Evolutionary conservation across 2,888 invertebrate genomes (phyloP), one percentile per base, ranked within the genome.

Genomic region (Pegoplata infirma): DNA sequence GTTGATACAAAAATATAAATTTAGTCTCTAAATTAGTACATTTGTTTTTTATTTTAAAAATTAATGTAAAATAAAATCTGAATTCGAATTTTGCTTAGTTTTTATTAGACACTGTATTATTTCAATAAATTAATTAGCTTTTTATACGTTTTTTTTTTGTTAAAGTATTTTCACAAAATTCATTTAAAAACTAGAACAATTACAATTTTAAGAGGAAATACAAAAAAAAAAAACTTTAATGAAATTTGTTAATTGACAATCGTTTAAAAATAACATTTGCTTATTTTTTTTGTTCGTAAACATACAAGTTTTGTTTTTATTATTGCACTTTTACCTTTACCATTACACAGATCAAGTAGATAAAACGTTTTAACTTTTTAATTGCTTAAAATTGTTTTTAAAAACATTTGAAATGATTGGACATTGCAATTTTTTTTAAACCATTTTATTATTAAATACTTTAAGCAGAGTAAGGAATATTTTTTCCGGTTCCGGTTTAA

Each of bases 171-270:
- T 32, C 10, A 23, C 21, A 59, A 19, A n/a, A 23, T 23, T 56
- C 12, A 19, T 23, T 44, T 36, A 23, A 40, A 14, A 58, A 46
- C 16, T 17, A 46, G 0, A n/a, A 10, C 40, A 23, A 40, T 21
- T 21, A 23, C 21, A 58, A 21, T 28, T 28, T 8, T 8, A 49
- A 5, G 17, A 10, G 16, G 5, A 44, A 40, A n/a, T n/a, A 59
- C 6, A 21, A 40, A 4, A 12, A 19, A 12, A 21, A 40, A 4
- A 12, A 19, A 12, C 49, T 49, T 21, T 49, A 49, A 46, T 46
- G 25, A 25, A 17, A 59, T 25, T 59, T 46, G 44, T 25, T 59
- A 59, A 59, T 59, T 59, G 59, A 44, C 44, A 59, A 21, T 59
- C 44, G 59, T 59, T 59, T 59, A 59, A 59, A 25, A 19, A 21